Evolutionary conservation across 2,113 vertebrate species (phyloP).

Genomic region (Morone chrysops): DNA sequence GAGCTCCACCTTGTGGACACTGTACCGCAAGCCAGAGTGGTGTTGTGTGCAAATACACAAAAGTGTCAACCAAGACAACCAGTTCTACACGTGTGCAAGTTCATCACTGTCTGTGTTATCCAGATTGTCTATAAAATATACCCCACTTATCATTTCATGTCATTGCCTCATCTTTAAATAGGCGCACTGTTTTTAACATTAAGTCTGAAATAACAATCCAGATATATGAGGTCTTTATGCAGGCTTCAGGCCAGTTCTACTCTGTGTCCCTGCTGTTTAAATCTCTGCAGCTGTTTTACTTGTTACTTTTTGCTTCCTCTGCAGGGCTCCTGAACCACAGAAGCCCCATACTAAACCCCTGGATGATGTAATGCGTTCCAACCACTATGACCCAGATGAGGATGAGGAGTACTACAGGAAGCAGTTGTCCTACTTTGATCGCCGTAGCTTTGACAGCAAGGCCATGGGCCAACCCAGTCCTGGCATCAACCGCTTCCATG

Average conservation of each 20-base stretch:
- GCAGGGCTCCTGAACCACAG: constrained; percentile 94
- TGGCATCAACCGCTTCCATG: constrained; percentile 88
- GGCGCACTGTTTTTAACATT: not conserved
- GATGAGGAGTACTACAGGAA: constrained; percentile 98
- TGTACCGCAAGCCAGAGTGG: not conserved
- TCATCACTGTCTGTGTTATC: not conserved
- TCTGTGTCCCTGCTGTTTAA: not conserved
- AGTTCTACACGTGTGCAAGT: not conserved
- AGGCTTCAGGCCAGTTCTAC: not conserved
- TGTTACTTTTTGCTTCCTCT: constrained; percentile 18
- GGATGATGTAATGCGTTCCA: constrained; percentile 91
- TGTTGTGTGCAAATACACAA: not conserved
- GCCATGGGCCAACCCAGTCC: constrained; percentile 83
- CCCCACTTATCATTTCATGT: not conserved
- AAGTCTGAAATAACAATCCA: not conserved
- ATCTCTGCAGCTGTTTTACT: constrained; percentile 6
- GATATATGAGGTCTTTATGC: not conserved
- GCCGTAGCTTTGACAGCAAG: constrained; percentile 94
- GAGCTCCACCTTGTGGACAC: constrained; percentile 72
- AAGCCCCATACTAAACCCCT: constrained; percentile 91
- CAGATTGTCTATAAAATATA: not conserved
- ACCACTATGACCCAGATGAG: constrained; percentile 95
- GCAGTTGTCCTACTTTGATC: constrained; percentile 96
- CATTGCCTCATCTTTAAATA: not conserved
- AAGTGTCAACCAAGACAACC: too few species aligned